These are phyloP conservation scores for Bergia sp. DNA, from an alignment of 92 coral and sea anemone species.

Conservation along the genomic window DNA sequence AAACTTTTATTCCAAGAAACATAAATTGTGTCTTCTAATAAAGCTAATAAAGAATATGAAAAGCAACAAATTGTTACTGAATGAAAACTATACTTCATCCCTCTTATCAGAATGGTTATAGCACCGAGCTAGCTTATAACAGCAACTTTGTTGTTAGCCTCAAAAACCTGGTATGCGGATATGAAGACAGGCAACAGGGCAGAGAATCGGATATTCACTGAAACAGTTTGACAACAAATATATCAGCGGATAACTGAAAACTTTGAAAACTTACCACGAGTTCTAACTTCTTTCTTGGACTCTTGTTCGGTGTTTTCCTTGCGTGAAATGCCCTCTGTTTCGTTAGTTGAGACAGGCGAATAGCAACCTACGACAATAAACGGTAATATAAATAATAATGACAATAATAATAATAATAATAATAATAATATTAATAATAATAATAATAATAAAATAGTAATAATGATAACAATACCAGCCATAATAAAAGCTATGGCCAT, in stretches of 20 bases:
- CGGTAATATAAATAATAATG: background rate
- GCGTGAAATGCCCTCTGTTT: background rate
- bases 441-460: background rate
- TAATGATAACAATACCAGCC: background rate
- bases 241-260: background rate
- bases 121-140: too few relatives aligned
- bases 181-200: background rate
- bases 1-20: too few relatives aligned
- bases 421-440: background rate
- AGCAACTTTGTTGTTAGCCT: too few relatives aligned
- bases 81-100: too few relatives aligned
- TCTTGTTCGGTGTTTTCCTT: slow-evolving; percentile 4
- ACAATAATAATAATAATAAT: background rate
- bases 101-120: too few relatives aligned
- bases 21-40: too few relatives aligned
- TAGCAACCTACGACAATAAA: background rate
- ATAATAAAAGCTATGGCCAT: too few relatives aligned
- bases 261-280: slow-evolving; percentile 21
- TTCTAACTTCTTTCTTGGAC: slow-evolving; percentile 24
- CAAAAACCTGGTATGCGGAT: too few relatives aligned
- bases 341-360: background rate
- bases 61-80: too few relatives aligned
- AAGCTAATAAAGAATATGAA: too few relatives aligned
- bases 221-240: too few relatives aligned
- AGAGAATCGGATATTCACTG: background rate